A percentile compares a stretch with the other conserved stretches of the same genome.
These are phyloP conservation scores for Platichthys stellatus DNA, from an alignment of 2,113 vertebrate species.

Conservation along the genomic window DNA sequence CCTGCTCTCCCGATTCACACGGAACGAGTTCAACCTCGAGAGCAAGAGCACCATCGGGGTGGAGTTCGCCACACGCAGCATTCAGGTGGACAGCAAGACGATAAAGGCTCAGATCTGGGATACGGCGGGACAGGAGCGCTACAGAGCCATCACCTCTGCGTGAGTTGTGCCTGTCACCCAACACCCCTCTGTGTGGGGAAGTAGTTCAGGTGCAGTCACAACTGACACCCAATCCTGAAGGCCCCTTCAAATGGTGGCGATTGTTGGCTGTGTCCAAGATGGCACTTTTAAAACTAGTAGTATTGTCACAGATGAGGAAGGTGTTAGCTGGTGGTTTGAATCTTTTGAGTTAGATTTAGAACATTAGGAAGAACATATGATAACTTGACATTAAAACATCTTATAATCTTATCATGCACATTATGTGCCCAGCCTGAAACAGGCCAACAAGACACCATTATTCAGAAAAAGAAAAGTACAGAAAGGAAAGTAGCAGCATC, in stretches of 20 bases:
- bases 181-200: conserved; percentile 2
- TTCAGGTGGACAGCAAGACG: conserved; percentile 98
- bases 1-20: conserved; percentile 90
- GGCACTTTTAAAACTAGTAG: not conserved
- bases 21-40: conserved; percentile 98
- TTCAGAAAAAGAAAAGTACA: no score
- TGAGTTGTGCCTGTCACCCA: conserved; percentile 74
- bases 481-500: no score
- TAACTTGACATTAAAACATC: no score
- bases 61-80: conserved; percentile 97
- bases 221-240: not conserved
- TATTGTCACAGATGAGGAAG: no score
- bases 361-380: no score
- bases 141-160: conserved; percentile 98
- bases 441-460: no score
- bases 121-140: conserved; percentile 96
- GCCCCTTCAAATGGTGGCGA: not conserved
- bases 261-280: not conserved
- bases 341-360: no score
- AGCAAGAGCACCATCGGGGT: conserved; percentile 99
- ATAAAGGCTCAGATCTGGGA: conserved; percentile 99
- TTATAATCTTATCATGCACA: no score
- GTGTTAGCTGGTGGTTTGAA: no score
- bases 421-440: no score
- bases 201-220: not conserved